Evolutionary conservation across 23 tunicate species (phyloP), one percentile per base, ranked within the genome.

Genomic region (Corella eumyota): DNA sequence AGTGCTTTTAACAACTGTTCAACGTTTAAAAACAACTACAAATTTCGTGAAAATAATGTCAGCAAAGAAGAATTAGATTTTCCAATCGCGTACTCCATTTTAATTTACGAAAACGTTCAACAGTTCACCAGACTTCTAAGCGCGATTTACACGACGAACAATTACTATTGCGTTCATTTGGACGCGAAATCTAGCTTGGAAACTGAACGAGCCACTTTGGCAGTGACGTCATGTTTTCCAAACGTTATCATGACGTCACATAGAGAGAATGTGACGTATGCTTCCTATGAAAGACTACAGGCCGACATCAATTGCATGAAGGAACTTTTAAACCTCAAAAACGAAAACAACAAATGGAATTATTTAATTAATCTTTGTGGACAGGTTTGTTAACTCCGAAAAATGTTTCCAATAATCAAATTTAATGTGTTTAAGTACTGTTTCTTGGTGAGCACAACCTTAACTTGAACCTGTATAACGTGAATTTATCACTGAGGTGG

Each of bases 21-120:
- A n/a, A n/a, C n/a, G n/a, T n/a, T n/a, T n/a, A n/a, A n/a, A n/a
- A n/a, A n/a, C n/a, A n/a, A n/a, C n/a, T n/a, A n/a, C n/a, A n/a
- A n/a, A n/a, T n/a, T n/a, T n/a, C n/a, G n/a, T n/a, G n/a, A n/a
- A n/a, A n/a, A n/a, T n/a, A n/a, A n/a, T n/a, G n/a, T n/a, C n/a
- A 32, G 36, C 13, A 55, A 44, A 34, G 71, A 65, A 64, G 81
- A 75, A 1, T 32, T 4, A 26, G 32, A 75, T 40, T 75, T 67
- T 23, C 81, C 94, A 47, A 44, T 84, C 27, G 83, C 83, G 26
- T 84, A 61, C 60, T 59, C 83, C n/a, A n/a, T n/a, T n/a, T n/a
- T 44, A 15, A 19, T 44, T 19, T 45, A 61, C 66, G 22, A 31
- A 3, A 4, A 61, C 24, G 36, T n/a, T 2, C 25, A 36, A 11